Base-by-base conservation (phyloP, 92 coral and sea anemone species). In the Palythoa grandis region DNA sequence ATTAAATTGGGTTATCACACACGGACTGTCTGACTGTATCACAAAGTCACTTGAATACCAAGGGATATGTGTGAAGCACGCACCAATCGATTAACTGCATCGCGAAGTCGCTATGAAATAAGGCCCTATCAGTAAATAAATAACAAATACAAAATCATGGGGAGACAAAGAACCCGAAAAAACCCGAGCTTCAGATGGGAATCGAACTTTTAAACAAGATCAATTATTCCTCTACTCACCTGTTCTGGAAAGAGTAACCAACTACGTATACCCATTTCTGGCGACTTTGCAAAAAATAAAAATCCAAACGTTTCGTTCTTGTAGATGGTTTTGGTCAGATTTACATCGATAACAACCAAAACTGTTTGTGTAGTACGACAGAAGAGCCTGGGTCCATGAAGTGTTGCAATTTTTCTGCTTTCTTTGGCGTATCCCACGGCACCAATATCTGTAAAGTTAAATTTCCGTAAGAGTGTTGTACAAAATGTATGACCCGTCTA, bases 241-340 rank as follows among this genome's bases (percentile, higher is more conserved):
- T 80, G 73, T 10, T 10, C 23, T 10, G 82, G 14, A 52, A 80
- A 2, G 2, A 52, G 72, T 0, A 11, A 37, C 85, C 85, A 80
- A 24, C 11, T 11, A 2, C 2, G 43, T 0, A 3, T 5, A 25
- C 0, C 50, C 5, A 2, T 13, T 11, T 16, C 16, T 52, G 37
- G 20, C 2, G 6, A n/a, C 43, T 80, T 80, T 24, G 12, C 66
- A n/a, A 65, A 80, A 10, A 66, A 66, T 11, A 65, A 14, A 80
- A 80, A 80, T 25, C 74, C 85, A 15, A 80, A 68, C 4, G 85
- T 65, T 80, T 80, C 85, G 74, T 80, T 80, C 7, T 50, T 63
- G 85, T 80, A 80, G 85, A 47, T 80, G 47, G 20, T 22, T 43
- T 66, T 43, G 40, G 73, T 65, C 35, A 80, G 23, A 16, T 47